phyloP scores from a whole-genome alignment of 2,113 vertebrate species.

The Cynopterus brachyotis region DNA sequence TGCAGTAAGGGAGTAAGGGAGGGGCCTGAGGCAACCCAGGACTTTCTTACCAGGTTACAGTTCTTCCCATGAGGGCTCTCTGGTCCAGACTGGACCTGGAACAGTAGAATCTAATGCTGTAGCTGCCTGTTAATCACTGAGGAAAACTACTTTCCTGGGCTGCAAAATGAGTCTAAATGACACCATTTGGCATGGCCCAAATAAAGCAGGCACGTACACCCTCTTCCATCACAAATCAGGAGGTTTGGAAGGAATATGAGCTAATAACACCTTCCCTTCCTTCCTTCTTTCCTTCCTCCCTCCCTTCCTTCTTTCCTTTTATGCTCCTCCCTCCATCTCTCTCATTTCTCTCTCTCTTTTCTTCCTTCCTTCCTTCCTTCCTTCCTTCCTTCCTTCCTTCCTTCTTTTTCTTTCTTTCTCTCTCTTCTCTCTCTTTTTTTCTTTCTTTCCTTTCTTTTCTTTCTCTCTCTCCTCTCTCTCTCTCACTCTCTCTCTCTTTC shows the following conservation, averaged over 20 bases:
- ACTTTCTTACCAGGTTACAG: background rate
- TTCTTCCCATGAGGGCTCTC: background rate
- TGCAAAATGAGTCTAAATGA: background rate
- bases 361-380: too few relatives aligned
- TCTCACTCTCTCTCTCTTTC: too few relatives aligned
- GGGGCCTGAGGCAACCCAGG: background rate
- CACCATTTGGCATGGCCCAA: background rate
- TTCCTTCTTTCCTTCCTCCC: too few relatives aligned
- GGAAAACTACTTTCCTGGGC: background rate
- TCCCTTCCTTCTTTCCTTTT: too few relatives aligned
- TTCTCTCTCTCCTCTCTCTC: too few relatives aligned
- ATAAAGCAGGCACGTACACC: background rate
- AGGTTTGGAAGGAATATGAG: background rate
- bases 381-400: too few relatives aligned
- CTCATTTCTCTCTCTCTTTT: too few relatives aligned
- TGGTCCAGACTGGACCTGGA: background rate
- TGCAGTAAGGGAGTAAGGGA: background rate
- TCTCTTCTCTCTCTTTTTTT: rapidly evolving
- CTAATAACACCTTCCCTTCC: background rate
- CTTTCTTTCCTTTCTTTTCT: too few relatives aligned
- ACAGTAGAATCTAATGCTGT: background rate
- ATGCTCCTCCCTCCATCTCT: too few relatives aligned
- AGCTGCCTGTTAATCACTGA: background rate
- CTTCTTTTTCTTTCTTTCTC: rapidly evolving
- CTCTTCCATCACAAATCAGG: background rate